These are phyloP conservation scores for Turdus rufiventris DNA, from an alignment of 2,113 vertebrate species.

Conservation along the genomic window DNA sequence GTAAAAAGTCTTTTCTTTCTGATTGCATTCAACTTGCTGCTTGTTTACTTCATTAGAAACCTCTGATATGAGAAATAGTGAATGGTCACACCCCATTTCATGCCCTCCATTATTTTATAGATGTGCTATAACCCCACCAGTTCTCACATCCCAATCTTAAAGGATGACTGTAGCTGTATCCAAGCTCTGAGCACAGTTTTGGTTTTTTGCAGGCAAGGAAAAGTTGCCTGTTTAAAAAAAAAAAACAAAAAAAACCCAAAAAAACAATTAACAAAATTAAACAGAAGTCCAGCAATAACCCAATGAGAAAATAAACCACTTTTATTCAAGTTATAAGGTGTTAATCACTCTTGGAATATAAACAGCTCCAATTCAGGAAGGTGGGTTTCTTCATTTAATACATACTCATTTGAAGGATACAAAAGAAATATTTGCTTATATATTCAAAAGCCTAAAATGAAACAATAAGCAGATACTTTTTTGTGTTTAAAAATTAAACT, in stretches of 20 bases:
- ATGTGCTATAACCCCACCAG: background rate
- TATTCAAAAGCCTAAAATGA: constrained; percentile 42
- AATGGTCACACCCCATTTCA: background rate
- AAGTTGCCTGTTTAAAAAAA: background rate
- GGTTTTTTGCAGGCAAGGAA: background rate
- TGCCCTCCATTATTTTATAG: background rate
- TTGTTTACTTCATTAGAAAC: background rate
- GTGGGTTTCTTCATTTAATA: constrained; percentile 34
- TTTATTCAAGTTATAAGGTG: constrained; percentile 69
- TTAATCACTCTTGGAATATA: constrained; percentile 39
- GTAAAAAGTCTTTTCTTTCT: background rate
- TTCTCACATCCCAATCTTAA: background rate
- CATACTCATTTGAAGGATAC: constrained; percentile 48
- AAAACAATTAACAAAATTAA: background rate
- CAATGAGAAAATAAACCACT: constrained; percentile 75
- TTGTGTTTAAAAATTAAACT: constrained; percentile 6
- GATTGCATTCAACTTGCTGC: background rate
- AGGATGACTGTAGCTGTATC: background rate
- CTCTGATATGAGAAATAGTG: background rate
- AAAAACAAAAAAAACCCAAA: background rate
- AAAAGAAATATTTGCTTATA: constrained; percentile 26
- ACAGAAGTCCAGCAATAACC: background rate
- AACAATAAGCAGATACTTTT: background rate
- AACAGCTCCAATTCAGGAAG: constrained; percentile 17
- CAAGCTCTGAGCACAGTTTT: background rate